phyloP scores from a whole-genome alignment of 2,797 vertebrate genomes.

The Xyrichtys novacula region DNA sequence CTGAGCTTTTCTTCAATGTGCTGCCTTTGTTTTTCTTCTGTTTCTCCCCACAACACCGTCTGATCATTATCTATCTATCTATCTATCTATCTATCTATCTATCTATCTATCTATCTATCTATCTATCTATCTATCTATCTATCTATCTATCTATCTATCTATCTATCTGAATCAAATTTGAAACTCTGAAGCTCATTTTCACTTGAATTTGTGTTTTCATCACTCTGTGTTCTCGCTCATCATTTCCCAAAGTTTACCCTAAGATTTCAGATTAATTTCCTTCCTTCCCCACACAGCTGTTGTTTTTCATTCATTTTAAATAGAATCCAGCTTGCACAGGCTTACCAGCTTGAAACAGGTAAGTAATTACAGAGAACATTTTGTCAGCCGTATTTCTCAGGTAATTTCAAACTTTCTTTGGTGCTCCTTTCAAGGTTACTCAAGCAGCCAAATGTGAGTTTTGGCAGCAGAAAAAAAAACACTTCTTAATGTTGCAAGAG shows the following conservation, averaged over 20 bases:
- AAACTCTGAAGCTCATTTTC: slow-evolving; percentile 8
- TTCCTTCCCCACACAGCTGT: slow-evolving; percentile 32
- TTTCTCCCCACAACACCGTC: slow-evolving; percentile 22
- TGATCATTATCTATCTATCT: slow-evolving; percentile 22
- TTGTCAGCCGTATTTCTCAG: not conserved
- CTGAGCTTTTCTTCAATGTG: slow-evolving; percentile 53
- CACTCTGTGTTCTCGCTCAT: slow-evolving; percentile 23
- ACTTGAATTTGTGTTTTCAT: slow-evolving; percentile 28
- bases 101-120: slow-evolving; percentile 11
- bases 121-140: slow-evolving; percentile 8
- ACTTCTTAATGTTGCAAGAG: not conserved
- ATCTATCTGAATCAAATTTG: not conserved
- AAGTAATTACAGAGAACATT: slow-evolving; percentile 22
- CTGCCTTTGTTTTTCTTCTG: slow-evolving; percentile 47
- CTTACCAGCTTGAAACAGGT: slow-evolving; percentile 26
- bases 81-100: slow-evolving; percentile 16
- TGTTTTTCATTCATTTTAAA: slow-evolving; percentile 44
- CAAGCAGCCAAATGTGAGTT: not conserved
- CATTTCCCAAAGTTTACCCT: slow-evolving; percentile 44
- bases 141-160: not conserved
- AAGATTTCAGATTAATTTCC: slow-evolving; percentile 53
- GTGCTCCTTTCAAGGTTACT: slow-evolving; percentile 10
- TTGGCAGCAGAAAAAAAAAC: not conserved
- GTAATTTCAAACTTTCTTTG: slow-evolving; percentile 8
- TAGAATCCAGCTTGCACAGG: slow-evolving; percentile 31